Conservation (phyloP, 2,888 invertebrate species). For the Quadriops clusia region DNA sequence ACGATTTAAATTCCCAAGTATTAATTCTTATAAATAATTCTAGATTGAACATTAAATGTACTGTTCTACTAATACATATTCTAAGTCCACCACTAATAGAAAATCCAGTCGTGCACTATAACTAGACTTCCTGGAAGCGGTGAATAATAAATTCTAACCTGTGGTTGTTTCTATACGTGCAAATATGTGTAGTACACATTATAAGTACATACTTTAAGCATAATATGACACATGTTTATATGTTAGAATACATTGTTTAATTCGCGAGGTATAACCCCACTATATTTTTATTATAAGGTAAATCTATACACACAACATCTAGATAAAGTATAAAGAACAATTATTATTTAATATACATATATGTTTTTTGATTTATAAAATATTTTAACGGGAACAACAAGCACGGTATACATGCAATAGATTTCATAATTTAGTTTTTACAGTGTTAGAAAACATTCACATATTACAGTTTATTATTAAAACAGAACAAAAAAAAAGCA, state of each 20-base stretch:
- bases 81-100: slow-evolving; percentile 21
- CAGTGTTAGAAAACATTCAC: slow-evolving; percentile 29
- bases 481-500: too few relatives aligned
- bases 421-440: slow-evolving; percentile 21
- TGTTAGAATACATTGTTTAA: slow-evolving; percentile 14
- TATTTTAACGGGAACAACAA: slow-evolving; percentile 33
- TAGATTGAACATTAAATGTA: slow-evolving; percentile 4
- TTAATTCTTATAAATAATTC: background rate
- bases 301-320: slow-evolving; percentile 36
- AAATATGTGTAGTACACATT: slow-evolving; percentile 13
- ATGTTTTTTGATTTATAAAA: slow-evolving; percentile 28
- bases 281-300: slow-evolving; percentile 20
- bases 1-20: slow-evolving; percentile 6
- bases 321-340: slow-evolving; percentile 38
- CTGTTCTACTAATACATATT: slow-evolving; percentile 5
- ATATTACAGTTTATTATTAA: too few relatives aligned
- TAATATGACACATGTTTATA: slow-evolving; percentile 14
- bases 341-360: slow-evolving; percentile 27
- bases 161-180: slow-evolving; percentile 17
- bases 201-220: slow-evolving; percentile 17
- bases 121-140: slow-evolving; percentile 25
- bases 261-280: slow-evolving; percentile 17
- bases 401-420: slow-evolving; percentile 32
- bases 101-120: slow-evolving; percentile 26
- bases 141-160: slow-evolving; percentile 16